Base-by-base conservation (phyloP, 2,888 invertebrate species). In the Ernsta delagoae region DNA sequence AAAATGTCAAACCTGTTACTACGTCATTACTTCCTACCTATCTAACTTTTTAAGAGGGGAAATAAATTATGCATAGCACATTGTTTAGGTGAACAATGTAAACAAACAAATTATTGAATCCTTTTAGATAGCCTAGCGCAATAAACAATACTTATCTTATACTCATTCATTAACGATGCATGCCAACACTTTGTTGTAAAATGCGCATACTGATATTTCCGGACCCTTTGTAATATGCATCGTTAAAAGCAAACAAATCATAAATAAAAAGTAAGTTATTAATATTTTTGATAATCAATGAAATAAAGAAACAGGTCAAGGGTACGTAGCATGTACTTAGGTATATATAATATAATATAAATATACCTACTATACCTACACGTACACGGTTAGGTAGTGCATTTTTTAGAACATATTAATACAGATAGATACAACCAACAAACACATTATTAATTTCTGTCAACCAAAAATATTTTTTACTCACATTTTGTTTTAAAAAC, bases 171-270 rank as follows among this genome's bases (percentile, higher is more conserved):
- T 50, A 50, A 50, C 16, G 50, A 50, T 50, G 50, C 50, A 50
- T 16, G 16, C 16, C 50, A 50, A 50, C 50, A 50, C 50, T 50
- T 50, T 50, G 50, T 24, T 24, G 16, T 50, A 50, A 50, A 16
- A 50, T 24, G 50, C 16, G 50, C 50, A 50, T 50, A 50, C 50
- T 50, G 50, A 50, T 50, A 50, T 50, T 50, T 50, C 50, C 50
- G 50, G 50, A 7, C 16, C 3, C 50, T n/a, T 16, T 50, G 16
- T 11, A 43, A 43, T 3, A 43, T 1, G 11, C 11, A 43, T 43
- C 43, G 39, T 7, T 41, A 41, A 41, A 41, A 41, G 5, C 5
- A 36, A 41, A 41, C 41, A 41, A 41, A 41, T 41, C 9, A 41
- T 9, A 9, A 4, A 9, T n/a, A 41, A 9, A 5, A 36, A 36